phyloP scores from a whole-genome alignment of 2,888 invertebrate species.

The Scaptomyza flava region DNA sequence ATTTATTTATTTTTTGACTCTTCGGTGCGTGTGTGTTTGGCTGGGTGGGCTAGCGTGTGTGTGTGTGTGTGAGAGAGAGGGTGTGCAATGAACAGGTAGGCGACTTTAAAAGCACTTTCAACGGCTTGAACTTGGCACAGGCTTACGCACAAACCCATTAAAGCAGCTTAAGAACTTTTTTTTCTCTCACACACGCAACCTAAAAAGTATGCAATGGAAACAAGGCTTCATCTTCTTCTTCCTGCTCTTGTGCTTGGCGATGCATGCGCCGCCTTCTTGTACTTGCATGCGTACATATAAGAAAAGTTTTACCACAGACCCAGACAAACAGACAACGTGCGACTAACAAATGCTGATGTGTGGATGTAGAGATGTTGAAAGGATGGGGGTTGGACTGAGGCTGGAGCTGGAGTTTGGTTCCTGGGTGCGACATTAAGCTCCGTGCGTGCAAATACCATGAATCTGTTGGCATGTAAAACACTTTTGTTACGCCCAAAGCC shows the following conservation, averaged over 20 bases:
- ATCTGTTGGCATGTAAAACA: constrained; percentile 78
- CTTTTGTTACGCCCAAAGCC: constrained; percentile 80
- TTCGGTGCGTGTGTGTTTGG: constrained; percentile 1
- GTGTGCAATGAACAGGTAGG: constrained; percentile 45
- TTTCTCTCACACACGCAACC: constrained; percentile 66
- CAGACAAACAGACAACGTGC: constrained; percentile 78
- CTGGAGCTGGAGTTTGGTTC: constrained; percentile 10
- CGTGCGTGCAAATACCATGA: constrained; percentile 80
- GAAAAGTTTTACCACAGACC: constrained; percentile 74
- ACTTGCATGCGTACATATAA: constrained; percentile 73
- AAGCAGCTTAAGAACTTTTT: constrained; percentile 78
- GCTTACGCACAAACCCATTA: constrained; percentile 77
- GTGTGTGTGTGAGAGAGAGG: constrained; percentile 10
- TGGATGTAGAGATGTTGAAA: constrained; percentile 17
- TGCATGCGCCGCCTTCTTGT: constrained; percentile 39
- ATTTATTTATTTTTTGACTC: constrained; percentile 72
- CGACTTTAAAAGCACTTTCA: constrained; percentile 79
- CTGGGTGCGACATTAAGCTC: constrained; percentile 76
- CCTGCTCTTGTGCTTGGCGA: not conserved
- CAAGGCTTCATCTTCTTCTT: constrained; percentile 24
- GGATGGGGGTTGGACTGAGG: not conserved
- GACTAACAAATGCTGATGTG: constrained; percentile 67
- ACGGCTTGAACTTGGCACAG: constrained; percentile 77
- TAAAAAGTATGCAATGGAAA: constrained; percentile 76
- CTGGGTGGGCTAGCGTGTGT: constrained; percentile 9